Evolutionary conservation across 23 tunicate species (phyloP).

Genomic region (Styela clava): DNA sequence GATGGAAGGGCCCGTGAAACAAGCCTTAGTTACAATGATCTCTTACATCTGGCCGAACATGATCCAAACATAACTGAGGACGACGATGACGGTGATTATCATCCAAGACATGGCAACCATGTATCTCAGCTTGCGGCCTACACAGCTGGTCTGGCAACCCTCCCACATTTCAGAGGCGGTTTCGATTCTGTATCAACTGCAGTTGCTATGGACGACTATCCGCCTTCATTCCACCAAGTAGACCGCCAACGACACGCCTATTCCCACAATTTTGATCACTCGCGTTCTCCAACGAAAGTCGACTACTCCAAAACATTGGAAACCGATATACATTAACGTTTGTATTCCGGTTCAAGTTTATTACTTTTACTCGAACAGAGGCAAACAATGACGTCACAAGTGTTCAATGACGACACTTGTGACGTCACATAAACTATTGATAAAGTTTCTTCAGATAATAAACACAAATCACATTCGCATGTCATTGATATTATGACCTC

Average conservation of each 20-base stretch:
- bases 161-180: constrained; percentile 21
- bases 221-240: constrained; percentile 20
- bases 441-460: too few relatives aligned
- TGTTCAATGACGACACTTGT: too few relatives aligned
- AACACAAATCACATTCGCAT: too few relatives aligned
- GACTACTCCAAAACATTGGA: constrained; percentile 41
- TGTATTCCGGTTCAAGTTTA: too few relatives aligned
- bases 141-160: constrained; percentile 28
- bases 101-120: neutral
- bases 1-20: constrained; percentile 39
- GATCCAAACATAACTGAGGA: constrained; percentile 15
- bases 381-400: too few relatives aligned
- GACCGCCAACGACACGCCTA: neutral
- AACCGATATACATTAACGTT: constrained; percentile 58
- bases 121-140: constrained; percentile 4
- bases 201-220: neutral
- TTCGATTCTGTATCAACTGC: neutral
- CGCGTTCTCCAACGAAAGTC: constrained; percentile 11
- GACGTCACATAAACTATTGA: too few relatives aligned
- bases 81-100: neutral
- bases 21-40: constrained; percentile 82
- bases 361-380: too few relatives aligned
- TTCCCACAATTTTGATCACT: neutral
- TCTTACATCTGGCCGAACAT: constrained; percentile 8
- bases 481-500: too few relatives aligned